Evolutionary conservation across 2,888 invertebrate species (phyloP).

Genomic region (Eilema caniola): DNA sequence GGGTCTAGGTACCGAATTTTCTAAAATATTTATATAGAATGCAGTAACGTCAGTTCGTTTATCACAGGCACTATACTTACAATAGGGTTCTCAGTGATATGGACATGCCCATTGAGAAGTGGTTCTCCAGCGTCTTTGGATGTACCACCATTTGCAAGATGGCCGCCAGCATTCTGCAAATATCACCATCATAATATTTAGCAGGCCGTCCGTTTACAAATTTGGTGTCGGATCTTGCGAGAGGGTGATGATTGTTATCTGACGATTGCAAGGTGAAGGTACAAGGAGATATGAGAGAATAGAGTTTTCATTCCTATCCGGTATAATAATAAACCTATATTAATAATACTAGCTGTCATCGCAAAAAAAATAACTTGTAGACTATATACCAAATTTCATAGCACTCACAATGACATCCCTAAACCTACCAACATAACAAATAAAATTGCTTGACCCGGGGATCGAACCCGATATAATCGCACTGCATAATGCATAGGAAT

Average conservation of each 20-base stretch:
- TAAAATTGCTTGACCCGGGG: background rate
- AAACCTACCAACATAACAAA: background rate
- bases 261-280: conserved; percentile 1
- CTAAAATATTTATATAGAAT: background rate
- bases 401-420: too few species aligned
- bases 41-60: background rate
- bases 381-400: background rate
- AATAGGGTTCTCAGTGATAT: conserved; percentile 90
- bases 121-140: conserved; percentile 78
- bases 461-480: background rate
- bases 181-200: conserved; percentile 11
- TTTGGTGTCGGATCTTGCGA: background rate
- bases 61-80: conserved; percentile 70
- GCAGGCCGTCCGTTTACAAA: background rate
- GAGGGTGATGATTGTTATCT: background rate
- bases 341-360: background rate
- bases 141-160: conserved; percentile 75
- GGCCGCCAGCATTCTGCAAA: conserved; percentile 66
- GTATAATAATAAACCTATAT: too few species aligned
- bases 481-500: background rate
- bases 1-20: too few species aligned
- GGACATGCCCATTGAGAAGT: conserved; percentile 87
- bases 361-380: background rate
- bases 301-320: too few species aligned
- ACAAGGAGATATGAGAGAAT: background rate